These are phyloP conservation scores for Ploceus nigricollis DNA, from an alignment of 2,113 vertebrate species.

Conservation along the genomic window DNA sequence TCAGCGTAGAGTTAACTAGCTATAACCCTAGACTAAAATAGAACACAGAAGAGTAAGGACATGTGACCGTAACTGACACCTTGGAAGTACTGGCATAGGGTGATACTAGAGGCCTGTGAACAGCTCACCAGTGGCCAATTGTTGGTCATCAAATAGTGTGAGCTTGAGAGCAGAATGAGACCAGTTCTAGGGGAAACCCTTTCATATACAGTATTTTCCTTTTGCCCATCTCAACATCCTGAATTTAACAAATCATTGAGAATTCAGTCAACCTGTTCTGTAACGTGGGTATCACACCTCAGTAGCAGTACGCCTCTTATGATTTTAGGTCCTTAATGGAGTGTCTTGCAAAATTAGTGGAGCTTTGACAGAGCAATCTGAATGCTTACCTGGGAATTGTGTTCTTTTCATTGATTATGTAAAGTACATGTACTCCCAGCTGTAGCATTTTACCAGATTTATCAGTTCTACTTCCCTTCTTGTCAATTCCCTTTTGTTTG, in stretches of 20 bases:
- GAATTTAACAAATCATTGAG: neutral
- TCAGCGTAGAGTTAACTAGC: neutral
- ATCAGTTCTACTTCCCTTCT: neutral
- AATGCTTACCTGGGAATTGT: neutral
- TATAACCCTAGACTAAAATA: neutral
- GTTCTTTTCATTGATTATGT: neutral
- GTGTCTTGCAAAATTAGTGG: neutral
- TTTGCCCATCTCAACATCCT: neutral
- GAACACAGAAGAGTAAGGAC: neutral
- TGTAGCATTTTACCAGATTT: neutral
- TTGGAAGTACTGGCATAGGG: neutral
- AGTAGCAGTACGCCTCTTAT: neutral
- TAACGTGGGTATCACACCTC: neutral
- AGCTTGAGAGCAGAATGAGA: neutral
- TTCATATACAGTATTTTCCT: neutral
- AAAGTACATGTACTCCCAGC: accelerated
- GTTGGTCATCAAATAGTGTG: neutral
- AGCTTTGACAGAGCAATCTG: neutral
- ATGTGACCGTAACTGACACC: neutral
- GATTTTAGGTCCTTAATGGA: neutral
- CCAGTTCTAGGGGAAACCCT: neutral
- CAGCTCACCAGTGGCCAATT: neutral
- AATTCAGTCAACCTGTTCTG: neutral
- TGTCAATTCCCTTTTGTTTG: neutral
- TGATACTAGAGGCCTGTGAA: neutral